A percentile compares a stretch with the other conserved stretches of the same genome.
These are phyloP conservation scores for Hirtodrosophila trivittata DNA, from an alignment of 2,888 invertebrate species.

Conservation along the genomic window DNA sequence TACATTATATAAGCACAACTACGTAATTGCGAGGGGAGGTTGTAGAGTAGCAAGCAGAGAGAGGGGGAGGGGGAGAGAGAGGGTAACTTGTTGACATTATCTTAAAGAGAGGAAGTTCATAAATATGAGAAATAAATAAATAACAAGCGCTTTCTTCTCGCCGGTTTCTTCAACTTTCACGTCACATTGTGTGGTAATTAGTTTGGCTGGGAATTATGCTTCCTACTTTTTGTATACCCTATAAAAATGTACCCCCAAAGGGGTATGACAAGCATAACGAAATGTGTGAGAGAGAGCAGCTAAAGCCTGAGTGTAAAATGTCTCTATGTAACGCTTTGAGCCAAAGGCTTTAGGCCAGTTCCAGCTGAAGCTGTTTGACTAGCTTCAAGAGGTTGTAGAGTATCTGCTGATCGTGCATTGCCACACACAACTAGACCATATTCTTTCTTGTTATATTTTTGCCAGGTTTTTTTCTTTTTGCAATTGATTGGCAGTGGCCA, in stretches of 20 bases:
- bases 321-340: no score
- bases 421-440: no score
- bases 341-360: no score
- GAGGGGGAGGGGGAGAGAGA: not conserved
- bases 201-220: constrained; percentile 80
- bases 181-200: constrained; percentile 79
- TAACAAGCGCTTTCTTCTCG: constrained; percentile 26
- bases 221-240: constrained; percentile 69
- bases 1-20: constrained; percentile 59
- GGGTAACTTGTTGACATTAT: constrained; percentile 45
- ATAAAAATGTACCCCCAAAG: not conserved
- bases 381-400: no score
- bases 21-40: constrained; percentile 48
- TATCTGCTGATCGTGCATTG: no score
- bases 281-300: no score
- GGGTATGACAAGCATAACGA: no score
- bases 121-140: constrained; percentile 30
- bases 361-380: no score
- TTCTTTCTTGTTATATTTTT: not conserved
- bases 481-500: constrained; percentile 75
- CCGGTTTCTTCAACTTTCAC: constrained; percentile 75
- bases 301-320: no score
- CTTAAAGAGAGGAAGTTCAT: constrained; percentile 52
- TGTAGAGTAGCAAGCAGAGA: no score
- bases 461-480: constrained; percentile 43